Conservation (phyloP, 2,797 vertebrate species). For the Luscinia megarhynchos region DNA sequence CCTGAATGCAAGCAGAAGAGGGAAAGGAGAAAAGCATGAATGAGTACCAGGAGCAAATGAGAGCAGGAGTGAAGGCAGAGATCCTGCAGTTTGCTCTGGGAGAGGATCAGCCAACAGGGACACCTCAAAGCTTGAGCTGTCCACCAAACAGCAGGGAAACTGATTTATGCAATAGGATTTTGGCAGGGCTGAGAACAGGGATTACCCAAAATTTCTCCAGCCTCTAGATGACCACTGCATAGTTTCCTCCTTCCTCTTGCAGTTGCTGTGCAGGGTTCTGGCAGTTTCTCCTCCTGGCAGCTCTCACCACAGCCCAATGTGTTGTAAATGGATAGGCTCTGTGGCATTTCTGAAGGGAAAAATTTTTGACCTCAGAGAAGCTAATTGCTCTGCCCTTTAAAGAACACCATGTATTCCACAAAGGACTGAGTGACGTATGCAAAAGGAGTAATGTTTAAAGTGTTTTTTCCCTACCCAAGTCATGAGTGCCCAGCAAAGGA, state of each 20-base stretch:
- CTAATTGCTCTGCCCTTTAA: conserved; percentile 49
- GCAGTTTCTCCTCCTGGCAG: background rate
- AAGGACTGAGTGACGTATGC: conserved; percentile 12
- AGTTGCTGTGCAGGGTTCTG: background rate
- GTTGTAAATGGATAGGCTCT: conserved; percentile 13
- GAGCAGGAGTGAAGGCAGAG: background rate
- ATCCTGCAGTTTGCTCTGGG: fast-evolving
- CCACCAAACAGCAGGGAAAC: background rate
- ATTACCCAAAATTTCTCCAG: background rate
- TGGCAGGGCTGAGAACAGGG: background rate
- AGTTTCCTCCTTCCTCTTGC: background rate
- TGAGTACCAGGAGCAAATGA: fast-evolving
- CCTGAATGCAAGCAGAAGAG: background rate
- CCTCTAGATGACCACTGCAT: background rate
- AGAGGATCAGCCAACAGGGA: background rate
- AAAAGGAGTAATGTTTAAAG: background rate
- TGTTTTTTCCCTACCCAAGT: background rate
- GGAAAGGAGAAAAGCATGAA: background rate
- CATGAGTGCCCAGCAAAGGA: fast-evolving
- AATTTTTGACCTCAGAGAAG: background rate
- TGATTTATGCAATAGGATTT: background rate
- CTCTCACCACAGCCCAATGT: fast-evolving
- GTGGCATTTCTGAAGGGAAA: conserved; percentile 24
- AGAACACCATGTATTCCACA: background rate
- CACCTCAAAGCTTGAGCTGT: background rate